Evolutionary conservation across 2,113 vertebrate species (phyloP).

Genomic region (Notothenia rossii): DNA sequence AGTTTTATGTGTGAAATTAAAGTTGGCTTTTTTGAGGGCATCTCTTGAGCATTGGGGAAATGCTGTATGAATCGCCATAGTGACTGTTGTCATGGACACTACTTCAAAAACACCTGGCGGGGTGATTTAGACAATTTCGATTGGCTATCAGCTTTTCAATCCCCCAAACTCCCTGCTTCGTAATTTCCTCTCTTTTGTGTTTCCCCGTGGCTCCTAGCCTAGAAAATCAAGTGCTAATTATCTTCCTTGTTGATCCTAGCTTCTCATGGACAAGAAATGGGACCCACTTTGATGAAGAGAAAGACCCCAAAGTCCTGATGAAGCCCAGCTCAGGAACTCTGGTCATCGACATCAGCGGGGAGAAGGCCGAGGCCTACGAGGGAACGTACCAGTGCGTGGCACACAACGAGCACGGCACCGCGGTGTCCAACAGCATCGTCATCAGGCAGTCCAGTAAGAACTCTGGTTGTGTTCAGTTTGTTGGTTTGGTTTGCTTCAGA

Average conservation of each 20-base stretch:
- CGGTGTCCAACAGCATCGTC: slow-evolving; percentile 93
- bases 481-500: no score
- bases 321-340: slow-evolving; percentile 93
- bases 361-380: slow-evolving; percentile 94
- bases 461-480: background rate
- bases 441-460: slow-evolving; percentile 93
- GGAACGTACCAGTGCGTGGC: slow-evolving; percentile 95
- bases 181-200: slow-evolving; percentile 16
- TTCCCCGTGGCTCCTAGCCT: background rate
- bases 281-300: slow-evolving; percentile 95
- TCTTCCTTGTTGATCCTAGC: slow-evolving; percentile 72
- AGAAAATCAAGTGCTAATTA: background rate
- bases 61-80: slow-evolving; percentile 44
- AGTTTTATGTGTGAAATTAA: slow-evolving; percentile 7
- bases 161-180: background rate
- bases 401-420: slow-evolving; percentile 92
- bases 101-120: slow-evolving; percentile 45
- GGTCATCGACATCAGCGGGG: slow-evolving; percentile 92
- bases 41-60: slow-evolving; percentile 32
- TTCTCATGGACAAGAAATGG: slow-evolving; percentile 97
- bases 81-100: slow-evolving; percentile 53
- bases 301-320: slow-evolving; percentile 92
- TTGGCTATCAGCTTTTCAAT: slow-evolving; percentile 11
- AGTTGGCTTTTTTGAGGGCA: slow-evolving; percentile 18
- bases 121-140: slow-evolving; percentile 17